These are phyloP conservation scores for Amphiprion percula DNA, from an alignment of 2,113 vertebrate genomes.

Conservation along the genomic window DNA sequence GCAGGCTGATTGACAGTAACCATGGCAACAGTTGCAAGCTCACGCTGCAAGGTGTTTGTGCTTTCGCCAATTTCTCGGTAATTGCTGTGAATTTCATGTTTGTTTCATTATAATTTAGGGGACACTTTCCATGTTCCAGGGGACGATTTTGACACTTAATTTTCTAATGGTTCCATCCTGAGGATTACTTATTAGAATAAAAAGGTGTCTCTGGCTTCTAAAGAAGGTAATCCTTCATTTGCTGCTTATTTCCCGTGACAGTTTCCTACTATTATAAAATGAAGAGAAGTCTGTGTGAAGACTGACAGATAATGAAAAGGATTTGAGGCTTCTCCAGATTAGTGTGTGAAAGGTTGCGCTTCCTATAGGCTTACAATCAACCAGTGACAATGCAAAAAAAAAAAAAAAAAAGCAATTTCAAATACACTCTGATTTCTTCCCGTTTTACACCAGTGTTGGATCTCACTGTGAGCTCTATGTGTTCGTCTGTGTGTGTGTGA, in stretches of 20 bases:
- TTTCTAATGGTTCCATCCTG: background rate
- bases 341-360: slow-evolving; percentile 2
- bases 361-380: background rate
- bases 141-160: background rate
- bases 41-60: background rate
- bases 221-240: background rate
- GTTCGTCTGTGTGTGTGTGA: slow-evolving; percentile 10
- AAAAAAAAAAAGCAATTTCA: background rate
- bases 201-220: background rate
- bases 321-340: background rate
- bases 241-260: background rate
- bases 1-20: slow-evolving; percentile 11
- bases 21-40: background rate
- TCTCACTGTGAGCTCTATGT: slow-evolving; percentile 4
- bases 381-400: background rate
- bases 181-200: background rate
- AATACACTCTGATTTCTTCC: slow-evolving; percentile 5
- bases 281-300: background rate
- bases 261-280: background rate
- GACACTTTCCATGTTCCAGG: background rate
- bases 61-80: slow-evolving; percentile 2
- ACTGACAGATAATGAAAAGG: background rate
- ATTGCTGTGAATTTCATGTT: background rate
- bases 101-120: background rate
- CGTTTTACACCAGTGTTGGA: slow-evolving; percentile 23